Evolutionary conservation across 1,140 invertebrate species (phyloP), one percentile per base, ranked within the genome.

Genomic region (Theocolax elegans): DNA sequence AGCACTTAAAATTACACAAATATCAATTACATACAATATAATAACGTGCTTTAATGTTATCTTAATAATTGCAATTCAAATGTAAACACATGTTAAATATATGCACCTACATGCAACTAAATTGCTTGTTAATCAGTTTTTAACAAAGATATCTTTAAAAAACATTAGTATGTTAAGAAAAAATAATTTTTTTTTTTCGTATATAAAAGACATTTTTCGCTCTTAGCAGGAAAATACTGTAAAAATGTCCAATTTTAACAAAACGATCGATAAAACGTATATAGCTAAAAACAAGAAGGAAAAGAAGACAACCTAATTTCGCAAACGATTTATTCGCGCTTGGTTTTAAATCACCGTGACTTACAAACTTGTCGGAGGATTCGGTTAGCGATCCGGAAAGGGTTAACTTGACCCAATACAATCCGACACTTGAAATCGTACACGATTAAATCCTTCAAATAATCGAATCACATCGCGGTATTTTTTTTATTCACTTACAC

Each of bases 361-460:
- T 35, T 13, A 38, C 42, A 42, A 59, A 59, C 25, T 56, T 56
- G 29, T 21, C 27, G 21, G 2, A 8, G 25, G n/a, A 1, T 29
- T 53, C 0, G 15, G 10, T 35, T 38, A 17, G 13, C 17, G 17
- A 40, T 23, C 46, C 31, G 19, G 29, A 35, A 40, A 51, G 21
- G 29, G 23, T 64, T 49, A 19, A 27, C 9, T 51, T 53, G 62
- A 53, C 35, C 62, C 21, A 63, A 17, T 63, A 17, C 19, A 35
- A 48, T 53, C 49, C 9, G 8, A 35, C 4, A 21, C 4, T 10
- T 31, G n/a, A n/a, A 56, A 2, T 19, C 15, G 17, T 12, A 15
- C 25, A 19, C 9, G 1, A 21, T 15, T 56, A 64, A n/a, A 51
- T 64, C 62, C n/a, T 35, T 51, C 1, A 40, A 42, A 27, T n/a